Percentiles rank a stretch among this genome's conserved stretches.
phyloP scores from a whole-genome alignment of 2,113 vertebrate genomes.

The Phylloscopus whistleri region DNA sequence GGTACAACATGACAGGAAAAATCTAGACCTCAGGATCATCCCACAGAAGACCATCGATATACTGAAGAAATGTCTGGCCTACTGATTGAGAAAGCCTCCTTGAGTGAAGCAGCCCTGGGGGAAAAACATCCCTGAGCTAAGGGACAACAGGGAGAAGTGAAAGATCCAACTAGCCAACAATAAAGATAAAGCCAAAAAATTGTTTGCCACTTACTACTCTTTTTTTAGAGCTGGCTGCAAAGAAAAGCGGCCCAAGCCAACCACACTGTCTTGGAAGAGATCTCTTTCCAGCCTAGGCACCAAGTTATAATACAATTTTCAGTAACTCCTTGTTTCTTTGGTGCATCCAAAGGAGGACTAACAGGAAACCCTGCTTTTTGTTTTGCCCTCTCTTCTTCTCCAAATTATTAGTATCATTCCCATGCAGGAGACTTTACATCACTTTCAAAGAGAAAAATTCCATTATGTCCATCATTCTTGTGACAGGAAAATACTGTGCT shows the following conservation, averaged over 20 bases:
- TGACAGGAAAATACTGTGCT: accelerated
- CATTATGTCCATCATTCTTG: background rate
- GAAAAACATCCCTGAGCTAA: background rate
- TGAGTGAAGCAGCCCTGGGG: background rate
- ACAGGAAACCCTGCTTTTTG: background rate
- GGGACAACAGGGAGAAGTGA: background rate
- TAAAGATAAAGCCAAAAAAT: background rate
- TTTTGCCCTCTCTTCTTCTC: background rate
- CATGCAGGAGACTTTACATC: background rate
- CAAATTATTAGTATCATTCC: background rate
- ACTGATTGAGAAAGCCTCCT: background rate
- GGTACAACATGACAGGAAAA: background rate
- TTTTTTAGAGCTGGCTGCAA: background rate
- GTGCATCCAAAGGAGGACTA: background rate
- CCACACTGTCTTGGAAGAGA: background rate
- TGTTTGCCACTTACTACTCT: background rate
- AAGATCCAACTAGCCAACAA: background rate
- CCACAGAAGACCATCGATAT: background rate
- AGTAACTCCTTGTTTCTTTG: background rate
- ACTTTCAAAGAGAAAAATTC: background rate
- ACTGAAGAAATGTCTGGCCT: background rate
- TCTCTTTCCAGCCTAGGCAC: background rate
- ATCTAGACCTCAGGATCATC: background rate
- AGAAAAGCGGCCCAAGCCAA: background rate
- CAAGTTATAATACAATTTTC: background rate